Conservation (phyloP, 2,113 vertebrate species). For the Xiphias gladius region DNA sequence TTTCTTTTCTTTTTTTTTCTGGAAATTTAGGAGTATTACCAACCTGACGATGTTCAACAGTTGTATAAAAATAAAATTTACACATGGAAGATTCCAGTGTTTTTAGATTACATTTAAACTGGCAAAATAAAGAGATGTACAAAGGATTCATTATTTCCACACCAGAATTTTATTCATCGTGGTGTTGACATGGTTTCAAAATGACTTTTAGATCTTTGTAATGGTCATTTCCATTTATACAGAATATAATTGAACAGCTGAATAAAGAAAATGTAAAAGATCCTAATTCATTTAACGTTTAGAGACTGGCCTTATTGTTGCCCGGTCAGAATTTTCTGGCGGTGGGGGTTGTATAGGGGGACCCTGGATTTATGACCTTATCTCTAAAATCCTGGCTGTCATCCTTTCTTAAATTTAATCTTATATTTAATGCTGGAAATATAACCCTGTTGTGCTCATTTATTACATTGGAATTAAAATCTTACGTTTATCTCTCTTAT, state of each 20-base stretch:
- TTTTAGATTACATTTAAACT: neutral
- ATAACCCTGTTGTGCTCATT: neutral
- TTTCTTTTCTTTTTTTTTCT: too few relatives aligned
- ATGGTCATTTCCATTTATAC: too few relatives aligned
- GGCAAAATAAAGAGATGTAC: neutral
- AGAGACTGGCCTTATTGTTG: too few relatives aligned
- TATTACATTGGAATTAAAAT: neutral
- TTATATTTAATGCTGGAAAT: too few relatives aligned
- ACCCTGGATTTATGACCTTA: too few relatives aligned
- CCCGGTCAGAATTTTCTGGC: too few relatives aligned
- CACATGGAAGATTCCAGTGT: neutral
- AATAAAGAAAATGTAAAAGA: neutral
- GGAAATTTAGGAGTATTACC: neutral
- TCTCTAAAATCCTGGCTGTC: too few relatives aligned
- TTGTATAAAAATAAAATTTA: neutral
- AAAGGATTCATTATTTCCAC: neutral
- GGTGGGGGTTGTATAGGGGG: too few relatives aligned
- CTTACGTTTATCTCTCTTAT: neutral
- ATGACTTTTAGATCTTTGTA: neutral
- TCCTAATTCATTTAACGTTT: too few relatives aligned
- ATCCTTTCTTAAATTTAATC: too few relatives aligned
- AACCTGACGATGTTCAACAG: too few relatives aligned
- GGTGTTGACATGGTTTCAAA: neutral
- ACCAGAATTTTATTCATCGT: neutral
- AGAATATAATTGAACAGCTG: too few relatives aligned